Base-by-base conservation (phyloP, 2,113 vertebrate species). In the Strix aluco region DNA sequence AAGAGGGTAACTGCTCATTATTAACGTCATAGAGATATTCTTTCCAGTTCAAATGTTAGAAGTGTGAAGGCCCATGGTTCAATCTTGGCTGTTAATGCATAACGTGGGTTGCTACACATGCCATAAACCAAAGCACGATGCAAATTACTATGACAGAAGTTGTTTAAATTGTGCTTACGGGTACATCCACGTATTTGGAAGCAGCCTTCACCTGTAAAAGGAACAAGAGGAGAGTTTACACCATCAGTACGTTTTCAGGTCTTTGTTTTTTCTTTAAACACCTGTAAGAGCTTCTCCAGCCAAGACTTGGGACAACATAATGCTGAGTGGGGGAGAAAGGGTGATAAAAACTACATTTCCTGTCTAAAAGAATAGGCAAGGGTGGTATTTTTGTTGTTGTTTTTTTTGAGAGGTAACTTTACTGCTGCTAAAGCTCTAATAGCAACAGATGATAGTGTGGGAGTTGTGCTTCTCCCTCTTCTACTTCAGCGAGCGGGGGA, bases 131-230 rank as follows among this genome's bases (percentile, higher is more conserved):
- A 93, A 95, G 70, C 61, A 86, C 4, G 8, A 96, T 89, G 75
- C 81, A 92, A 91, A 94, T 87, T 86, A 87, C 90, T 92, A 70
- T 6, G 62, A 89, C 95, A 97, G 94, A 74, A 94, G 95, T 95
- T 93, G 72, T 97, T 96, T 97, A 96, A 97, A 97, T 94, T 92
- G 97, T 97, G 99, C 99, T 99, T 99, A 99, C 99, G 92, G 99
- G 99, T 92, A 99, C 99, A 88, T 99, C 99, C 98, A 99, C 99
- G 75, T 99, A 99, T 98, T 99, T 99, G 96, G 99, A 99, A 97
- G 99, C 99, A 96, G 99, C 99, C 98, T 99, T 99, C 98, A 99
- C 99, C 99, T 99, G 98, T 91, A 98, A 97, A 97, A 91, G 95
- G 96, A 96, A 99, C 58, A 91, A 73, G 67, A 95, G 74, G 40